Evolutionary conservation across 2,888 invertebrate species (phyloP).

Genomic region (Anticlea derivata): DNA sequence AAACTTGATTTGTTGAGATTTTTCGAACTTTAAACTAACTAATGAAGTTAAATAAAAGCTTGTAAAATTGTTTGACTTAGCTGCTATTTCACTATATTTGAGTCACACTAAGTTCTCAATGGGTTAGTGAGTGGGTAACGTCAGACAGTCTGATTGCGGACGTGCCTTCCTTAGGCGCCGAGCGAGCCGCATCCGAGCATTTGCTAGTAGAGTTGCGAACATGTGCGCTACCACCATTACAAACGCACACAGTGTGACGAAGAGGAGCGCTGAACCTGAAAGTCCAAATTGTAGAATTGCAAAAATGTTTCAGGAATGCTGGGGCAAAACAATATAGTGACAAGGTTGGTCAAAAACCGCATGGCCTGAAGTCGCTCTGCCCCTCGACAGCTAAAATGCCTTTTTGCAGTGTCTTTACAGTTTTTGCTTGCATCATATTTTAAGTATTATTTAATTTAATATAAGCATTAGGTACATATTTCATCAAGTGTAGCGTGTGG

Average conservation of each 20-base stretch:
- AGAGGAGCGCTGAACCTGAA: constrained; percentile 69
- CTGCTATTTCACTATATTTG: constrained; percentile 33
- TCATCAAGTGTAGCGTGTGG: too few relatives aligned
- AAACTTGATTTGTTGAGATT: too few relatives aligned
- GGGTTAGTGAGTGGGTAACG: not conserved
- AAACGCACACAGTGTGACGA: constrained; percentile 71
- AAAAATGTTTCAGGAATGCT: not conserved
- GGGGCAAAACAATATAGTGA: not conserved
- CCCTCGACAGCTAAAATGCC: too few relatives aligned
- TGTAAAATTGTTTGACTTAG: too few relatives aligned
- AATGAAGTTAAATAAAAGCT: too few relatives aligned
- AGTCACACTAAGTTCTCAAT: not conserved
- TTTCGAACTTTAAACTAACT: too few relatives aligned
- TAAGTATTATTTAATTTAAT: too few relatives aligned
- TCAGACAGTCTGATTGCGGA: constrained; percentile 5
- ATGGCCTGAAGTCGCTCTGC: too few relatives aligned
- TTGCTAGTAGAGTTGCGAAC: constrained; percentile 58
- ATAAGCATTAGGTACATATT: too few relatives aligned
- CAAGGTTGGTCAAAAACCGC: too few relatives aligned
- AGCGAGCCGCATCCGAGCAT: constrained; percentile 53
- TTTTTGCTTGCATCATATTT: too few relatives aligned
- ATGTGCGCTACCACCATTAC: constrained; percentile 70
- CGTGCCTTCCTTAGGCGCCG: constrained; percentile 49
- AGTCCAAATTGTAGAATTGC: not conserved
- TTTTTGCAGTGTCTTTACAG: too few relatives aligned